A percentile compares a stretch with the other conserved stretches of the same genome.
Conservation (phyloP, 92 coral and sea anemone species). For the Porites evermanni region DNA sequence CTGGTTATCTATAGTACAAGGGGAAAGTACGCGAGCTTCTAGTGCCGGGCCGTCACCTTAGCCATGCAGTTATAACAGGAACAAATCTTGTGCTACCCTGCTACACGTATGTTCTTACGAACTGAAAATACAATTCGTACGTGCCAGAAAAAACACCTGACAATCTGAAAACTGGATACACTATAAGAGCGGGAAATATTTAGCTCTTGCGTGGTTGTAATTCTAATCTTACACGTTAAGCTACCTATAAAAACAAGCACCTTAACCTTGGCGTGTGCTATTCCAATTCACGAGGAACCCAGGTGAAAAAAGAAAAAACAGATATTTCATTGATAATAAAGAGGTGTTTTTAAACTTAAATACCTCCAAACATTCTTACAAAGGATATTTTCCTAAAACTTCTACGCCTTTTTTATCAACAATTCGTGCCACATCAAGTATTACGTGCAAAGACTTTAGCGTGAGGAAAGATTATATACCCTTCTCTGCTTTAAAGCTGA, state of each 20-base stretch:
- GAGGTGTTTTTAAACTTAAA: background rate
- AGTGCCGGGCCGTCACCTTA: background rate
- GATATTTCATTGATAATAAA: background rate
- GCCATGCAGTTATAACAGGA: background rate
- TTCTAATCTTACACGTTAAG: background rate
- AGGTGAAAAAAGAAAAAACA: background rate
- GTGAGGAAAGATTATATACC: background rate
- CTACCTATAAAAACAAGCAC: background rate
- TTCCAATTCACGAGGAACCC: background rate
- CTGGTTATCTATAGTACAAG: background rate
- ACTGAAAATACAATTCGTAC: background rate
- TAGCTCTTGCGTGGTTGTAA: background rate
- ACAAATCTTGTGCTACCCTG: too few relatives aligned
- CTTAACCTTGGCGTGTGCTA: background rate
- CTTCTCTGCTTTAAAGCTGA: background rate
- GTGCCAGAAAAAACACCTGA: background rate
- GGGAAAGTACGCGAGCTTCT: background rate
- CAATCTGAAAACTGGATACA: background rate
- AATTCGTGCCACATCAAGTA: background rate
- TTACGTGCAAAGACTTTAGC: background rate
- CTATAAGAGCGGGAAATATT: background rate
- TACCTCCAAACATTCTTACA: too few relatives aligned
- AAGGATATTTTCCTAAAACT: too few relatives aligned
- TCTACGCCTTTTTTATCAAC: background rate
- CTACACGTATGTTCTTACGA: too few relatives aligned